Evolutionary conservation across 2,888 invertebrate species (phyloP), one percentile per base, ranked within the genome.

Genomic region (Trichopoda pennipes): DNA sequence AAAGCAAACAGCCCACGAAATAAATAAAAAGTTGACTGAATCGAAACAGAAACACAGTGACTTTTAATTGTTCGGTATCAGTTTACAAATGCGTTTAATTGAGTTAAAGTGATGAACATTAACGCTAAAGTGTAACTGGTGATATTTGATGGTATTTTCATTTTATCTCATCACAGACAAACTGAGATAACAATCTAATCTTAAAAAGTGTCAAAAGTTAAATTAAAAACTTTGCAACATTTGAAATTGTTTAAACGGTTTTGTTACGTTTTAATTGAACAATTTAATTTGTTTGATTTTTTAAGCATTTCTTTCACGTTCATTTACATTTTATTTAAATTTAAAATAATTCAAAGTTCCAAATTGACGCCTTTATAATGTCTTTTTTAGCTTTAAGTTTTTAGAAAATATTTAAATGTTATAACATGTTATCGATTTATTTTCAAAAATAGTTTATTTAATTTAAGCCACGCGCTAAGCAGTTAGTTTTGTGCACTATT

Each of bases 121-220:
- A 82, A 82, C 79, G 77, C 49, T 68, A 68, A 82, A 79, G 79
- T 82, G 82, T 76, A 80, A 80, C 66, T 66, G 53, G 72, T 68
- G 47, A 10, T 61, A 23, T 12, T 61, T 23, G 49, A 9, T 47
- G 35, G 9, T 28, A 28, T 4, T 28, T 28, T 4, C 55, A n/a
- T 47, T 32, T 35, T 58, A 32, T 38, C 64, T 17, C 23, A 17
- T 35, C 35, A 44, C 64, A 21, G 28, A 53, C 51, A 61, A 42
- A 35, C 23, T 17, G 28, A 51, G 79, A 82, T 79, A 82, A 82
- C 68, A 72, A 82, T 82, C 82, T 82, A 82, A 82, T 82, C 82
- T 82, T 68, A 49, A 72, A 81, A 79, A 82, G 82, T 82, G 82
- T 82, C 82, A 82, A 82, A 82, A 82, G 82, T 82, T 82, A 82